A percentile compares a stretch with the other conserved stretches of the same genome.
These are phyloP conservation scores for Holotrichia oblita DNA, from an alignment of 1,140 invertebrate species.

Conservation along the genomic window DNA sequence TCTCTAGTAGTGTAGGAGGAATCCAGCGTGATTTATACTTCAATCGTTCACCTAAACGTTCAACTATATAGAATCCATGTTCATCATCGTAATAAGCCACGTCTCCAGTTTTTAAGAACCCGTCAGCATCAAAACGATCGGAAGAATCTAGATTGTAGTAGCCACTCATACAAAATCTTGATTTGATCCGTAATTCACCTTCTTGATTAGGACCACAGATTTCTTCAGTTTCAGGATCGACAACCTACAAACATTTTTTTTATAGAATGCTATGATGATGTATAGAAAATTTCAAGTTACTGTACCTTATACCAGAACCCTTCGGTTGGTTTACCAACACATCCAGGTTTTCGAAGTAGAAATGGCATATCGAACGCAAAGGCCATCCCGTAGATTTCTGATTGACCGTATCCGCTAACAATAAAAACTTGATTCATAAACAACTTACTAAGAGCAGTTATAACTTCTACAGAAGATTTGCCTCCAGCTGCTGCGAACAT, in stretches of 20 bases:
- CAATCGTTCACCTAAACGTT: constrained; percentile 77
- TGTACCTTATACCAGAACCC: background rate
- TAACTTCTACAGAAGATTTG: too few relatives aligned
- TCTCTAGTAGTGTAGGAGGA: constrained; percentile 68
- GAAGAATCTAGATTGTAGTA: constrained; percentile 61
- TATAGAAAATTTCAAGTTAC: too few relatives aligned
- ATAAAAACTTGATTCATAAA: background rate
- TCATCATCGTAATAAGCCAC: constrained; percentile 73
- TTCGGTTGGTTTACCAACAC: background rate
- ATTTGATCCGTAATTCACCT: constrained; percentile 48
- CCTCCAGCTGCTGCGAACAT: background rate
- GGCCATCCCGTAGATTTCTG: background rate
- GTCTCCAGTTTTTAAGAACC: constrained; percentile 74
- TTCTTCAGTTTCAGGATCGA: constrained; percentile 47
- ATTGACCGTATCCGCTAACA: background rate
- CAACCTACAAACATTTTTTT: constrained; percentile 41
- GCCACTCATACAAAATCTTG: constrained; percentile 43
- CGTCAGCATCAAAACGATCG: constrained; percentile 69
- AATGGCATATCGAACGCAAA: background rate
- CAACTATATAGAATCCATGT: constrained; percentile 72
- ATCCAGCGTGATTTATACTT: constrained; percentile 70
- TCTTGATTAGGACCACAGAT: constrained; percentile 46
- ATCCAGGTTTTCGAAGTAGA: background rate
- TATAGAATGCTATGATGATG: too few relatives aligned
- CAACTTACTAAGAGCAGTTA: background rate